phyloP scores from a whole-genome alignment of 2,888 invertebrate genomes.

The Osmoderma eremita region DNA sequence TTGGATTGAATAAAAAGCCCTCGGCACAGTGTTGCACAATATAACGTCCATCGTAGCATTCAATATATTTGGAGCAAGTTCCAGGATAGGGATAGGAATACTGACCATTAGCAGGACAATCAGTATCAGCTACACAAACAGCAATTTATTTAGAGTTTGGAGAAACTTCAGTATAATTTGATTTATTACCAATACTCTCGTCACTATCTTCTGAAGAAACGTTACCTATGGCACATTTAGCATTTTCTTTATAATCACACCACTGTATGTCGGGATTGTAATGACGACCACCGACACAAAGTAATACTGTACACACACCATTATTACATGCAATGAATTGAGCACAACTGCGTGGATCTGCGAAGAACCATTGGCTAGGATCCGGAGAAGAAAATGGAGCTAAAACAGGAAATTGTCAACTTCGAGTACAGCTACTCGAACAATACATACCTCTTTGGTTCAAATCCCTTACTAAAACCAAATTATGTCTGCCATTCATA shows the following conservation, averaged over 20 bases:
- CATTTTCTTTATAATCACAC: conserved; percentile 22
- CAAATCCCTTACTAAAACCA: background rate
- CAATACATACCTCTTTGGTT: conserved; percentile 15
- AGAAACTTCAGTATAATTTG: background rate
- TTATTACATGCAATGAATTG: conserved; percentile 31
- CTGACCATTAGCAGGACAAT: conserved; percentile 39
- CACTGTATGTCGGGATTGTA: conserved; percentile 4
- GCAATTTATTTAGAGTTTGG: no score
- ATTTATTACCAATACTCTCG: background rate
- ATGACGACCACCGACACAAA: conserved; percentile 25
- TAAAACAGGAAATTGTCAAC: background rate
- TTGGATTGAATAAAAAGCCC: conserved; percentile 42
- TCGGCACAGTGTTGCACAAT: conserved; percentile 35
- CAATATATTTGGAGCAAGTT: conserved; percentile 24
- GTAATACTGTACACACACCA: background rate
- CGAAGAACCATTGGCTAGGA: conserved; percentile 15
- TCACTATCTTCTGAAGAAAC: background rate
- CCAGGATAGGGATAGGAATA: conserved; percentile 18
- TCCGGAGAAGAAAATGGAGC: conserved; percentile 6
- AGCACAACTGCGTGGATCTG: conserved; percentile 27
- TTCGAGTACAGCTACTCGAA: background rate
- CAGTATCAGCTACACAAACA: background rate
- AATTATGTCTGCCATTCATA: no score
- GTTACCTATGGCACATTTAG: background rate
- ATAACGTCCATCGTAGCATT: conserved; percentile 38